phyloP scores from a whole-genome alignment of 30 jellyfish, hydroid and myxozoan species.

The Nemopilema nomurai region DNA sequence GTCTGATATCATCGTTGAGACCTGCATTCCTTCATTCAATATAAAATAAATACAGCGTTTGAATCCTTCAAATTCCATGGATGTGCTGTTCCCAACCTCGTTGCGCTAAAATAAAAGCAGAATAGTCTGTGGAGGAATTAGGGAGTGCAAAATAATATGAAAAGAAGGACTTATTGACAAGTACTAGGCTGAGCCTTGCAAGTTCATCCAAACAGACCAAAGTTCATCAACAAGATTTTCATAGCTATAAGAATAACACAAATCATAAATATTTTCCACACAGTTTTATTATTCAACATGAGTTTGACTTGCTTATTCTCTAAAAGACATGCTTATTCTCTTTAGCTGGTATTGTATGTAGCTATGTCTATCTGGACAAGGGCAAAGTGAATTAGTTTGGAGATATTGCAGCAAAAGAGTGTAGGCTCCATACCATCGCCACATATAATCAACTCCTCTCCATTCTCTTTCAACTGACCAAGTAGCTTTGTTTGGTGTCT shows the following conservation, averaged over 20 bases:
- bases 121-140: not conserved
- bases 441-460: slow-evolving; percentile 5
- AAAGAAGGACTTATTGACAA: not conserved
- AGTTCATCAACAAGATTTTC: not conserved
- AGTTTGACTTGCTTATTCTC: not conserved
- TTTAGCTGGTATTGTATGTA: slow-evolving; percentile 2
- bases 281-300: not conserved
- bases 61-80: slow-evolving; percentile 26
- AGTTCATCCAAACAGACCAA: not conserved
- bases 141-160: not conserved
- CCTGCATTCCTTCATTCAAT: slow-evolving; percentile 6
- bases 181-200: not conserved
- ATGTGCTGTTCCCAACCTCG: slow-evolving; percentile 19
- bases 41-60: slow-evolving; percentile 4
- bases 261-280: not conserved
- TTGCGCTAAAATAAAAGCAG: slow-evolving; percentile 7
- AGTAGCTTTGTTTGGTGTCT: not conserved
- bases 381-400: slow-evolving; percentile 6
- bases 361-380: slow-evolving; percentile 21
- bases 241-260: not conserved
- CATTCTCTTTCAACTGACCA: slow-evolving; percentile 2
- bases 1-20: slow-evolving; percentile 4
- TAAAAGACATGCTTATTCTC: slow-evolving; percentile 2
- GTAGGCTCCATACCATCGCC: slow-evolving; percentile 47
- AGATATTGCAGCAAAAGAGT: slow-evolving; percentile 17